Conservation (phyloP, 2,888 invertebrate species). For the Noctua janthina region DNA sequence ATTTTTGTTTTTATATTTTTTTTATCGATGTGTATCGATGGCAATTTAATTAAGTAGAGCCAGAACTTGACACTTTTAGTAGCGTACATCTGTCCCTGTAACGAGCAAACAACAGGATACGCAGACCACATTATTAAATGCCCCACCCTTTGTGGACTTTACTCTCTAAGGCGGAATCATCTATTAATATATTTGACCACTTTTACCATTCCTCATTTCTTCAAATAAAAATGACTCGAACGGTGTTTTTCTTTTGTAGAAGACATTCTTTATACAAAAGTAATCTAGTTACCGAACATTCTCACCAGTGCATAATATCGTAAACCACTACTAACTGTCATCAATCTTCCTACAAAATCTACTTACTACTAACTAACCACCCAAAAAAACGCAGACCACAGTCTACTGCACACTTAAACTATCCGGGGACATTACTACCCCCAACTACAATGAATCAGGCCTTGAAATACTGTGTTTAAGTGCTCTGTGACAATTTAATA, state of each 20-base stretch:
- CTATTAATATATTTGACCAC: neutral
- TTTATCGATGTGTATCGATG: neutral
- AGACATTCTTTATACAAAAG: neutral
- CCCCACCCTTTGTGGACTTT: neutral
- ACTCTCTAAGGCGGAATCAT: neutral
- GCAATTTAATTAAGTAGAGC: neutral
- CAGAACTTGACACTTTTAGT: neutral
- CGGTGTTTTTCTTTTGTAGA: neutral
- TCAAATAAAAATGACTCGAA: neutral
- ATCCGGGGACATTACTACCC: slow-evolving; percentile 59
- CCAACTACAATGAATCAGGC: slow-evolving; percentile 70
- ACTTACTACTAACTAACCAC: slow-evolving; percentile 51
- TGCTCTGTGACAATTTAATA: slow-evolving; percentile 76
- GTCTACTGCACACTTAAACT: slow-evolving; percentile 44
- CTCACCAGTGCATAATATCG: slow-evolving; percentile 6
- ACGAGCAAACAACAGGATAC: neutral
- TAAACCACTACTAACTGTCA: slow-evolving; percentile 22
- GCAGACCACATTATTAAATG: neutral
- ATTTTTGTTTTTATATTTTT: neutral
- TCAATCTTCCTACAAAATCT: slow-evolving; percentile 41
- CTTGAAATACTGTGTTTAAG: slow-evolving; percentile 68
- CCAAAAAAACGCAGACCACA: slow-evolving; percentile 41
- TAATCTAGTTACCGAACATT: neutral
- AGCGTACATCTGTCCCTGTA: neutral
- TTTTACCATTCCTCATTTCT: neutral